Evolutionary conservation across 2,888 invertebrate genomes (phyloP), one percentile per base, ranked within the genome.

Genomic region (Sicus ferrugineus): DNA sequence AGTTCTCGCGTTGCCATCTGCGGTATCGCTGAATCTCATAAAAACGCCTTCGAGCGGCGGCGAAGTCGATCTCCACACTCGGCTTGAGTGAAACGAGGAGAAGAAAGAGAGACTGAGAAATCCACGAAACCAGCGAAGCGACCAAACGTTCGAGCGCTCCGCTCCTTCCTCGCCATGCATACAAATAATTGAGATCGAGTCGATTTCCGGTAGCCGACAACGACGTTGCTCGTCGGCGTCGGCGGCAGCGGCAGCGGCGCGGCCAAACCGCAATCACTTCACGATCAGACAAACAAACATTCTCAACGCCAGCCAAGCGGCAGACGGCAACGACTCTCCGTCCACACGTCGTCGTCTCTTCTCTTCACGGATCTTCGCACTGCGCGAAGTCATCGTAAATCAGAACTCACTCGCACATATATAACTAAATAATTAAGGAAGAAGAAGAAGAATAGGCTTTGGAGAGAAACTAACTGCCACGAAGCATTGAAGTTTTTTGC

Each of bases 181-280:
- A 56, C 21, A 72, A 72, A 72, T 71, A 71, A 72, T 70, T 74
- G 70, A 71, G 72, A 72, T 74, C 69, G 69, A 70, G 72, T 72
- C 71, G 70, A 72, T 74, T 72, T 74, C 72, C 72, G 73, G 70
- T 67, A 64, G 26, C 23, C 61, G 61, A 31, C 38, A 5, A 16
- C 21, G 23, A 1, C 0, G 31, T 14, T 30, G 23, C 5, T 59
- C 21, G 34, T 61, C 26, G 34, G 31, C 30, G 56, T 4, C 16
- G 38, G 54, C 56, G 23, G 56, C 28, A 26, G 28, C 30, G 26
- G 23, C 30, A 9, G 16, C 7, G 3, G 21, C 19, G 16, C 14
- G n/a, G 28, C 56, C 21, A 21, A 34, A 59, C 6, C 31, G n/a
- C 58, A 59, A n/a, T 59, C 19, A 28, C 21, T n/a, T n/a, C 50